Base-by-base conservation (phyloP, 1,140 invertebrate species). In the Drosophila elegans region DNA sequence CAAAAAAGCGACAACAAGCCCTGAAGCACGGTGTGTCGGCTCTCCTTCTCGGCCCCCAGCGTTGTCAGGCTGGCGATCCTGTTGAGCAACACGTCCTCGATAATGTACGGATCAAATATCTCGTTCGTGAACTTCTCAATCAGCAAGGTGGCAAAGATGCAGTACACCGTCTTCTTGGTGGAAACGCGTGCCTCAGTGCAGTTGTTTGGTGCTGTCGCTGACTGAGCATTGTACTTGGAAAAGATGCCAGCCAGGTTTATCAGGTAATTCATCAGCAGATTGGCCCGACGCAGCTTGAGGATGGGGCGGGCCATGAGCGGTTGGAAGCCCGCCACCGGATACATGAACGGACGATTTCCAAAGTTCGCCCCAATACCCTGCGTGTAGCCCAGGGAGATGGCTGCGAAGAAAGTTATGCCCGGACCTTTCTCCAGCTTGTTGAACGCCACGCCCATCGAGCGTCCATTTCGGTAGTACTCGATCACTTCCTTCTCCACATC, bases 331-430 rank as follows among this genome's bases (percentile, higher is more conserved):
- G 93, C 91, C 3, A 97, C 91, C 1, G 96, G 96, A 92, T 96
- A 97, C 48, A 93, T 93, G 38, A 96, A 93, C 1, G 96, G 96
- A 4, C 94, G 95, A 13, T 94, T 94, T 48, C 97, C 97, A 90
- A 97, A 98, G 90, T 97, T 97, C 0, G 95, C 96, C 48, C 95
- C 95, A 3, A 97, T 80, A 88, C 95, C 95, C 92, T 97, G 96
- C 32, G 94, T 94, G 75, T 95, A 95, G 0, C 96, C 95, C 9
- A 97, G 85, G 55, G 96, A 97, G 3, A 97, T 95, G 5, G 96
- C 95, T 2, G 95, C 95, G 90, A 97, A 97, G 76, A 97, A 97
- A 0, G 96, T 96, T 16, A 95, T 93, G 1, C 96, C 96, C 2
- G 94, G 93, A 3, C 97, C 97, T 46, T 94, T 93, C 21, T 94